phyloP scores from a whole-genome alignment of 2,888 invertebrate species.

The Pheosia tremula region DNA sequence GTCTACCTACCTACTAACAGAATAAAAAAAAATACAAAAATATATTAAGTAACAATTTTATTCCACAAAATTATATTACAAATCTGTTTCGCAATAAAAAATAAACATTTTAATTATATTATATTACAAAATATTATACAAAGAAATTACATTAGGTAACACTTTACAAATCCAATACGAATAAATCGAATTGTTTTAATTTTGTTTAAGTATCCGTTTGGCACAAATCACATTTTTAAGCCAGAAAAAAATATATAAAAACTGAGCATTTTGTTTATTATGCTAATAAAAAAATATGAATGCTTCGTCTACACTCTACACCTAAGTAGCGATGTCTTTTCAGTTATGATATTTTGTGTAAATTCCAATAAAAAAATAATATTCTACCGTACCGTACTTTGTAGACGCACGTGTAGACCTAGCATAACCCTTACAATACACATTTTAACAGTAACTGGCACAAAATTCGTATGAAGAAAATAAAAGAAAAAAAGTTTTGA shows the following conservation, averaged over 20 bases:
- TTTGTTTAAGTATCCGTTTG: conserved; percentile 55
- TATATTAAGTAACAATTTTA: conserved; percentile 60
- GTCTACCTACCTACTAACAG: too few relatives aligned
- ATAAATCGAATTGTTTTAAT: conserved; percentile 54
- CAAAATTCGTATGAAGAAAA: conserved; percentile 69
- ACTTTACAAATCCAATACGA: conserved; percentile 59
- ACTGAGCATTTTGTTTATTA: conserved; percentile 65
- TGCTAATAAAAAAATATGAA: conserved; percentile 23
- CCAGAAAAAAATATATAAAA: conserved; percentile 45
- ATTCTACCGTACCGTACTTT: neutral
- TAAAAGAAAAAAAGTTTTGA: conserved; percentile 27
- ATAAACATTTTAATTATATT: conserved; percentile 49
- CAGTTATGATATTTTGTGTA: neutral
- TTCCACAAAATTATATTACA: conserved; percentile 57
- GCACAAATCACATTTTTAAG: conserved; percentile 62
- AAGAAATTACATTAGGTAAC: conserved; percentile 67
- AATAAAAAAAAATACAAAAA: conserved; percentile 60
- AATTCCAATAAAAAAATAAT: conserved; percentile 2
- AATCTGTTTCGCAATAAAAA: conserved; percentile 49
- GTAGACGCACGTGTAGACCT: conserved; percentile 18
- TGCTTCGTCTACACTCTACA: neutral
- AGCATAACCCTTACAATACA: conserved; percentile 34
- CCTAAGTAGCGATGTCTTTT: neutral
- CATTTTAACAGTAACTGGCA: conserved; percentile 74
- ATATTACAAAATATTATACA: conserved; percentile 64